Evolutionary conservation across 2,113 vertebrate species (phyloP).

Genomic region (Balaeniceps rex): DNA sequence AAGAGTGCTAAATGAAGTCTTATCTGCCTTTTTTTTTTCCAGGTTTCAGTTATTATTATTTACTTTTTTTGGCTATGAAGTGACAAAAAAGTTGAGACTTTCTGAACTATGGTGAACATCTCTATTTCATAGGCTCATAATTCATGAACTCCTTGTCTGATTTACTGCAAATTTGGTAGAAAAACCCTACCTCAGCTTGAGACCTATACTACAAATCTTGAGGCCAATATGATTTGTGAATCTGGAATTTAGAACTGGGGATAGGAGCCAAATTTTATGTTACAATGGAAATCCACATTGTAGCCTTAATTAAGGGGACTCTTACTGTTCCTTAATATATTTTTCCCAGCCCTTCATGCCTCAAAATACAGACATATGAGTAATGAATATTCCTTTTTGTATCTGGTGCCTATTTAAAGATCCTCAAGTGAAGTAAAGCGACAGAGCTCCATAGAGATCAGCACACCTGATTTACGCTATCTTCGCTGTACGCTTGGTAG

Average conservation of each 20-base stretch:
- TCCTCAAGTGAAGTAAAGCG: neutral
- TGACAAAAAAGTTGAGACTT: neutral
- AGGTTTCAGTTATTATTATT: neutral
- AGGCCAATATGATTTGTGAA: conserved; percentile 7
- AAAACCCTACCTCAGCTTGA: neutral
- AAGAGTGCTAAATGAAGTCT: neutral
- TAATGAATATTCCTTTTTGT: neutral
- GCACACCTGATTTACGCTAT: neutral
- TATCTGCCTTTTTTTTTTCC: neutral
- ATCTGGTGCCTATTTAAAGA: neutral
- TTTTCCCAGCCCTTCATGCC: neutral
- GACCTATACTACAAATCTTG: conserved; percentile 13
- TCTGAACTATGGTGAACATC: conserved; percentile 18
- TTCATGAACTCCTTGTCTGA: neutral
- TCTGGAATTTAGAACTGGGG: neutral
- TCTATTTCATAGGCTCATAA: conserved; percentile 10
- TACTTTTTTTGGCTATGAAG: neutral
- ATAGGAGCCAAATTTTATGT: neutral
- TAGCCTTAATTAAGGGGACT: neutral
- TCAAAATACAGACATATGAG: neutral
- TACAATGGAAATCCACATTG: neutral
- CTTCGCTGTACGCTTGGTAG: neutral
- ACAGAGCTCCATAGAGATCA: neutral
- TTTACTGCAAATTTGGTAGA: conserved; percentile 29
- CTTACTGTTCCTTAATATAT: neutral